Conservation (phyloP, 2,113 vertebrate species). For the Phrynocephalus versicolor region DNA sequence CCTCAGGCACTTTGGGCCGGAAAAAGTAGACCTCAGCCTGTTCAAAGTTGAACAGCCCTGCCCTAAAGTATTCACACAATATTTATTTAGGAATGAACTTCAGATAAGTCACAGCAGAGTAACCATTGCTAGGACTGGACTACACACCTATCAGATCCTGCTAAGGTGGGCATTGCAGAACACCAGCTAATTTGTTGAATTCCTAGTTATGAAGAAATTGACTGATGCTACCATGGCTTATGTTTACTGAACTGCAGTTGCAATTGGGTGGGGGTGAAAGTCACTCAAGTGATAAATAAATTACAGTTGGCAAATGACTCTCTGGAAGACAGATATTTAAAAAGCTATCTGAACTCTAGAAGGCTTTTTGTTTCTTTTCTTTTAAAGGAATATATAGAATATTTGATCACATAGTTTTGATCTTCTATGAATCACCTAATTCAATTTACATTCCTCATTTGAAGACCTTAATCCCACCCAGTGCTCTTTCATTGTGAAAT, state of each 20-base stretch:
- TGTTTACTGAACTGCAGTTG: not conserved
- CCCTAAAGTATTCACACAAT: not conserved
- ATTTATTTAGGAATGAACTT: not conserved
- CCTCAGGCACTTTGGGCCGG: too few relatives aligned
- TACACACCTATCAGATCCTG: not conserved
- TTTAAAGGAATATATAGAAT: not conserved
- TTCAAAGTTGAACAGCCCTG: not conserved
- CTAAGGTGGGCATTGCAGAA: not conserved
- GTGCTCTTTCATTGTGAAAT: not conserved
- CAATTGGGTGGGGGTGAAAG: too few relatives aligned
- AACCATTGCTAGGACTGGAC: not conserved
- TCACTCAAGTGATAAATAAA: conserved; percentile 7
- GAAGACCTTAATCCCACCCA: not conserved
- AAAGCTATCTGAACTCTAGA: not conserved
- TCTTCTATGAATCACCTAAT: not conserved
- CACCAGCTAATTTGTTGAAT: not conserved
- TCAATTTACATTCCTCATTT: not conserved
- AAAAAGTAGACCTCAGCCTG: too few relatives aligned
- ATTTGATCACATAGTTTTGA: conserved; percentile 2
- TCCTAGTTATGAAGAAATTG: not conserved
- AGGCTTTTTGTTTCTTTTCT: not conserved
- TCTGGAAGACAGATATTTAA: not conserved
- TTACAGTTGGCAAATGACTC: not conserved
- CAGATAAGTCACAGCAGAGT: not conserved
- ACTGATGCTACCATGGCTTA: not conserved